Evolutionary conservation across 2,113 vertebrate genomes (phyloP).

Genomic region (Actinemys pallida): DNA sequence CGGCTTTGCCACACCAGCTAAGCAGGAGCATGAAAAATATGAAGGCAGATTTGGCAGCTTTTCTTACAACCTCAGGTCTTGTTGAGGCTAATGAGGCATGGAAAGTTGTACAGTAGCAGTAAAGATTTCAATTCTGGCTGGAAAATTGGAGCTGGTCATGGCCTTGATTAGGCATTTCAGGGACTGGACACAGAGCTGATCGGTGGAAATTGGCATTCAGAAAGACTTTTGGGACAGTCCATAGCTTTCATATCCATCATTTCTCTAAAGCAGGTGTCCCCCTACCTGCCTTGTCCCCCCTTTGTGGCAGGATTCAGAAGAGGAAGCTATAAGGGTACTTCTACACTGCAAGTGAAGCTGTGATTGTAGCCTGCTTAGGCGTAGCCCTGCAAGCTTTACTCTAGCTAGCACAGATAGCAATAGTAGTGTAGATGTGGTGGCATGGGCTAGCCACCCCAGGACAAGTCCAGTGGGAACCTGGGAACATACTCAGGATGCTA

Average conservation of each 20-base stretch:
- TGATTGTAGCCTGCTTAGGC: too few relatives aligned
- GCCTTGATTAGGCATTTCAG: neutral
- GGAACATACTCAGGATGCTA: too few relatives aligned
- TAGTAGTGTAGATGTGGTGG: too few relatives aligned
- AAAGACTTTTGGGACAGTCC: neutral
- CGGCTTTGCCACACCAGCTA: neutral
- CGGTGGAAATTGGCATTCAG: too few relatives aligned
- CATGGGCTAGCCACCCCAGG: too few relatives aligned
- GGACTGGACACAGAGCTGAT: rapidly evolving
- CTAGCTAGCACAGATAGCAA: too few relatives aligned
- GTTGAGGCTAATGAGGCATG: neutral
- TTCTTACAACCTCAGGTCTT: neutral
- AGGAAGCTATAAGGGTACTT: neutral
- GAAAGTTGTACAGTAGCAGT: neutral
- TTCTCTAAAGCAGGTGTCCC: neutral
- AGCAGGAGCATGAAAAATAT: neutral
- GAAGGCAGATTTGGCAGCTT: neutral
- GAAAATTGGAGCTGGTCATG: neutral
- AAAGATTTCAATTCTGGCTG: neutral
- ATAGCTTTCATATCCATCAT: neutral
- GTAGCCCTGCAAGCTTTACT: too few relatives aligned
- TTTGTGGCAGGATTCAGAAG: neutral
- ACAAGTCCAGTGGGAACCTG: too few relatives aligned
- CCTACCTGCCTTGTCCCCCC: neutral
- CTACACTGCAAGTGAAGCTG: too few relatives aligned